Evolutionary conservation across 1,140 invertebrate genomes (phyloP), one percentile per base, ranked within the genome.

Genomic region (Bombus polaris): DNA sequence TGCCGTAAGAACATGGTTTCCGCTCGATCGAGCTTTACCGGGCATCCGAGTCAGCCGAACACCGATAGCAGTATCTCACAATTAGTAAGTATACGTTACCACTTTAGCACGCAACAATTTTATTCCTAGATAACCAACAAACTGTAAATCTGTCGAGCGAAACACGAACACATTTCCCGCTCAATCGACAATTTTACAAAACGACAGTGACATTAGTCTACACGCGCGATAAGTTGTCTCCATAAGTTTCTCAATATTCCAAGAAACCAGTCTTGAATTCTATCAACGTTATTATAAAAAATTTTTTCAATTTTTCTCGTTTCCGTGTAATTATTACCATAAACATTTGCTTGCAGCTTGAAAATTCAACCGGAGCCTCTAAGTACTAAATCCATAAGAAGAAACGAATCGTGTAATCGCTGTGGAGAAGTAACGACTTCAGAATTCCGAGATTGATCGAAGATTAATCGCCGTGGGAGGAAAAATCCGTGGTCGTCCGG

Each of bases 371-470:
- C 8, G 53, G 10, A 15, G 32, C n/a, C n/a, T 22, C 37, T 13
- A 28, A 37, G 0, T 25, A 10, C 13, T 12, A 25, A 77, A 62
- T 35, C 35, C 13, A 39, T 37, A 44, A 28, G 22, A 76, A 57
- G 53, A 35, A 37, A 77, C 53, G 32, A 59, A 53, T 39, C 35
- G 53, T 18, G 18, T 12, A 22, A 47, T 37, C 12, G 28, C 8
- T 65, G 13, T 25, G 59, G 28, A 25, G 28, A 62, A 25, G 53
- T 13, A 77, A 44, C 59, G 77, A 37, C 53, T 42, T 1, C 18
- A 70, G 74, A 83, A 78, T 70, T 42, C 35, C 18, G 32, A 44
- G 66, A 57, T 71, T n/a, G 75, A 84, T 84, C 37, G 47, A 78
- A 84, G 73, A 76, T 83, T 83, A 83, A 83, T 83, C 73, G 57